Percentiles rank a stretch among this genome's conserved stretches.
Evolutionary conservation across 2,888 invertebrate genomes (phyloP).

Genomic region (Xiphydria camelus): DNA sequence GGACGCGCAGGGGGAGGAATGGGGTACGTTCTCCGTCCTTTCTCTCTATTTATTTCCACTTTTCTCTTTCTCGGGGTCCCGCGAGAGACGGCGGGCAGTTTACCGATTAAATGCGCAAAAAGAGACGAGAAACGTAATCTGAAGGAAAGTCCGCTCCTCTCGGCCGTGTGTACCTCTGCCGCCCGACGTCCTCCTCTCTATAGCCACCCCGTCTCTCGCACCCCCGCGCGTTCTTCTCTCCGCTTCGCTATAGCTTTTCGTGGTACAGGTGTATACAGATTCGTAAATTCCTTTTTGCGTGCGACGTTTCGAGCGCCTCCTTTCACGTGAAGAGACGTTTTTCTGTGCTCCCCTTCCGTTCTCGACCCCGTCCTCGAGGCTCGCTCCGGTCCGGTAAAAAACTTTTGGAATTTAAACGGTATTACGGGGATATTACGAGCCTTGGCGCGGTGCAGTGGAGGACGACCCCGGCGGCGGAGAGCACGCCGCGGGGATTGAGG

Average conservation of each 20-base stretch:
- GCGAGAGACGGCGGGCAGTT: slow-evolving; percentile 1
- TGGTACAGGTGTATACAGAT: not conserved
- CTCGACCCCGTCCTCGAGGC: not conserved
- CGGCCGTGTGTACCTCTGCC: too few relatives aligned
- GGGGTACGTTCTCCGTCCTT: not conserved
- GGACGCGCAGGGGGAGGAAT: too few relatives aligned
- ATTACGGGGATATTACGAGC: slow-evolving; percentile 2
- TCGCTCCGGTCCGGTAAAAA: not conserved
- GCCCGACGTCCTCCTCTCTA: too few relatives aligned
- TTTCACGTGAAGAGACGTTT: not conserved
- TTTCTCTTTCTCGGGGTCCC: not conserved
- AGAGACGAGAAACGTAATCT: slow-evolving; percentile 21
- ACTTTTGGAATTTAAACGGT: not conserved
- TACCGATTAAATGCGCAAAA: slow-evolving; percentile 19
- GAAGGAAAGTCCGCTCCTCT: slow-evolving; percentile 15
- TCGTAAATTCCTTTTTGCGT: not conserved
- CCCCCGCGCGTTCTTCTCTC: too few relatives aligned
- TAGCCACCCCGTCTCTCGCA: not conserved
- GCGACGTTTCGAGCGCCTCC: slow-evolving; percentile 2
- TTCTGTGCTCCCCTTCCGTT: not conserved
- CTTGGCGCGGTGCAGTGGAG: not conserved
- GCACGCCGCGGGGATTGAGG: slow-evolving; percentile 26
- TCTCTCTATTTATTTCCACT: not conserved
- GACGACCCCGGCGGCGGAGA: slow-evolving; percentile 5
- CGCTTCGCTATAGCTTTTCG: too few relatives aligned